Evolutionary conservation across 2,888 invertebrate genomes (phyloP), one percentile per base, ranked within the genome.

Genomic region (Dusona sp.): DNA sequence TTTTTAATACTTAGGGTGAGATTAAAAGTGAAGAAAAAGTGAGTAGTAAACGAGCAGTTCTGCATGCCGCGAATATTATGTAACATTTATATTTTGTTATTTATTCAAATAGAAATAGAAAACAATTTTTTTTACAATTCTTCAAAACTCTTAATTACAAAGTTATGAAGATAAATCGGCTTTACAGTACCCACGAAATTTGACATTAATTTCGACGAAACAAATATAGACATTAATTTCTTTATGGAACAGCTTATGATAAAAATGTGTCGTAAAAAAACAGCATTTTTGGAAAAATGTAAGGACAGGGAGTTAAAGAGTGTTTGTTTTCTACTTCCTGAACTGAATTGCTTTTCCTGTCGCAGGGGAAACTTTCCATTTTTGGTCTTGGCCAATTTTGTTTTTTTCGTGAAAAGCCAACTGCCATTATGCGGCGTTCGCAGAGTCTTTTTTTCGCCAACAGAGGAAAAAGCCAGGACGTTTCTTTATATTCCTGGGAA

Each of bases 301-400:
- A 42, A 9, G 9, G 9, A 42, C 9, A 42, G 7, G 3, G 3
- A 48, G 1, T 48, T 48, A 19, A 1, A 11, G 11, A 11, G 42
- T 61, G 38, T 13, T 68, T 42, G 48, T 68, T 70, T 70, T 38
- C 51, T 36, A 33, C 29, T 84, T 68, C 70, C 16, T 4, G 65
- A 57, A 54, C 54, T 64, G 72, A 77, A 51, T 48, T 16, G 72
- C 33, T 54, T 51, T 54, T 36, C 54, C 57, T 74, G 51, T 68
- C 74, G 45, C 51, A 38, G 51, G 51, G 38, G 68, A 36, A 79
- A 70, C 70, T 81, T 68, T 25, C 36, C 61, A 51, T 82, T 54
- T 42, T 80, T 54, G 36, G 72, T 33, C 25, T 51, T 8, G 42
- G 36, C 48, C 57, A 70, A 51, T 22, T 36, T 57, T 1, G 29